A percentile compares a stretch with the other conserved stretches of the same genome.
Conservation (phyloP, 1,140 invertebrate species). For the Dendrolimus punctatus region DNA sequence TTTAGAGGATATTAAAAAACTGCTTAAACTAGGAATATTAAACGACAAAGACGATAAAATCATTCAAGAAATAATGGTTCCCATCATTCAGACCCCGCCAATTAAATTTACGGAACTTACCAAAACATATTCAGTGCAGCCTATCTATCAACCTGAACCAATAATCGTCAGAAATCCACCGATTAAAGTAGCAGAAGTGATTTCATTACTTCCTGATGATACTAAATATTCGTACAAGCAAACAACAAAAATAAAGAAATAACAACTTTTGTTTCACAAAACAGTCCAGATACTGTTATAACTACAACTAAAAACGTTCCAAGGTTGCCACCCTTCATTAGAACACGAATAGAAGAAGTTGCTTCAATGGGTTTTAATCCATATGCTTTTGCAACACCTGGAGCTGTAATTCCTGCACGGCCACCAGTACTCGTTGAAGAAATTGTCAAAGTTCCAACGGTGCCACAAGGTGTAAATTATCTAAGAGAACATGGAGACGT, state of each 20-base stretch:
- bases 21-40: conserved; percentile 17
- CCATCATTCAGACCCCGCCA: background rate
- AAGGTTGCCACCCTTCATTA: conserved; percentile 13
- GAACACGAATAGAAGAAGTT: conserved; percentile 16
- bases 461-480: no score
- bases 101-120: background rate
- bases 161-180: no score
- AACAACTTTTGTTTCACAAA: conserved; percentile 12
- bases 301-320: conserved; percentile 7
- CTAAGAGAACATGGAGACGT: background rate
- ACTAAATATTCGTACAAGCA: conserved; percentile 23
- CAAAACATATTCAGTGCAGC: background rate
- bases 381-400: background rate
- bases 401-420: background rate
- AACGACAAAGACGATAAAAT: conserved; percentile 6
- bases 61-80: conserved; percentile 8
- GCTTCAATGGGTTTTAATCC: conserved; percentile 1
- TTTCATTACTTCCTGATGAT: background rate
- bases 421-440: conserved; percentile 2
- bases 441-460: background rate
- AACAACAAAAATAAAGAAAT: conserved; percentile 10
- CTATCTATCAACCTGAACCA: no score
- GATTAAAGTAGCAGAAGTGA: conserved; percentile 2
- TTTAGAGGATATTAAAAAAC: conserved; percentile 11
- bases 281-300: conserved; percentile 13